Evolutionary conservation across 2,797 vertebrate species (phyloP), one percentile per base, ranked within the genome.

Genomic region (Ibycter americanus): DNA sequence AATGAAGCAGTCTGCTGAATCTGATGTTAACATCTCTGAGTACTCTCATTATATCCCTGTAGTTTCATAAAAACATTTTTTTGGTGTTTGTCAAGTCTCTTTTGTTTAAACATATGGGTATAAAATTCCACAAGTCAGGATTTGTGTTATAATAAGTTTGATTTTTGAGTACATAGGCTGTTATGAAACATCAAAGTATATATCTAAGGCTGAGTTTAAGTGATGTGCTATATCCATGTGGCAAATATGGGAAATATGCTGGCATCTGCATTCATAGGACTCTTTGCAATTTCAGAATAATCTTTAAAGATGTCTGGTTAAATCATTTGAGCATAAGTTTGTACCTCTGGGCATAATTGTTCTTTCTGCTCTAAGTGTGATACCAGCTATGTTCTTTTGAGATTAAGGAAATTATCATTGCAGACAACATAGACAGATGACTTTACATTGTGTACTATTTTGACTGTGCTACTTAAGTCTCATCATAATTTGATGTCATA

Each of bases 401-500:
- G 62, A 90, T 59, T 91, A 85, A 42, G 42, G 44, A 93, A 93
- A 92, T 85, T 79, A 40, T 36, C 31, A 19, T 63, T 94, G 52
- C 83, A 93, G 67, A 58, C 46, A 85, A 36, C n/a, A 79, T 52
- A 89, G 54, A 70, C 52, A 85, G 82, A 89, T 77, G 59, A 93
- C 31, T 92, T 59, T 80, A 71, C 8, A 32, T 71, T 88, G 54
- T 83, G 77, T 78, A 73, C 8, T 65, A 6, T 88, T 93, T 66
- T 84, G 79, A 74, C 31, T 84, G 54, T 83, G 58, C 86, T 91
- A 23, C 77, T 78, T 80, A 46, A 91, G 72, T 83, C 73, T 68
- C 54, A 71, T 83, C 26, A 46, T 82, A 72, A 88, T 88, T 91
- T 95, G 51, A 63, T 97, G 54, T 87, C 85, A 68, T 22, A 82